phyloP scores from a whole-genome alignment of 1,140 invertebrate genomes.

The Sitophilus oryzae region DNA sequence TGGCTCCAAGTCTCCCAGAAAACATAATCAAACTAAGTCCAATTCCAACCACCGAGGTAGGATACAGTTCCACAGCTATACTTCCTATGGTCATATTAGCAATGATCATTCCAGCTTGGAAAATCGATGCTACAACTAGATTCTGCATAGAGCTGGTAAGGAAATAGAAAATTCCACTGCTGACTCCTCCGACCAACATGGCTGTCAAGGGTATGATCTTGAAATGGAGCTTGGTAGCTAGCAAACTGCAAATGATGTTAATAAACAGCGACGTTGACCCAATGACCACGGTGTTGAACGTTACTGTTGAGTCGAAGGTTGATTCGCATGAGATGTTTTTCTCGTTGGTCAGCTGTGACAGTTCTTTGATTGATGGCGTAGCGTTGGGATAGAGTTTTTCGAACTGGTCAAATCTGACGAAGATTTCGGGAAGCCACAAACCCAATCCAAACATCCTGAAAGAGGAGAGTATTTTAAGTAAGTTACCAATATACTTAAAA shows the following conservation, averaged over 20 bases:
- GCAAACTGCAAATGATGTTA: slow-evolving; percentile 44
- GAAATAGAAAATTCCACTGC: slow-evolving; percentile 48
- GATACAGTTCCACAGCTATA: slow-evolving; percentile 52
- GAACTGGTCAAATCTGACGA: slow-evolving; percentile 52
- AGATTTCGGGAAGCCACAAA: slow-evolving; percentile 64
- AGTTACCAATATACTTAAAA: no score
- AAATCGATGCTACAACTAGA: slow-evolving; percentile 49
- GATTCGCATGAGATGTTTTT: slow-evolving; percentile 29
- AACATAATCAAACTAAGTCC: slow-evolving; percentile 49
- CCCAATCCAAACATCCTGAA: slow-evolving; percentile 63
- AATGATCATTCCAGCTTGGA: slow-evolving; percentile 51
- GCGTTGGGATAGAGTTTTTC: slow-evolving; percentile 46
- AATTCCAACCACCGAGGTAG: slow-evolving; percentile 48
- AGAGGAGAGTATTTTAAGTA: slow-evolving; percentile 21
- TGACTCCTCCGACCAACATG: slow-evolving; percentile 47
- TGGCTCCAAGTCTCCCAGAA: slow-evolving; percentile 50
- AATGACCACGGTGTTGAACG: slow-evolving; percentile 48
- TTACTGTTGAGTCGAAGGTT: slow-evolving; percentile 43
- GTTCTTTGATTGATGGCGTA: slow-evolving; percentile 47
- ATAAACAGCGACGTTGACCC: slow-evolving; percentile 46
- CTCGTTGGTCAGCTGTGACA: slow-evolving; percentile 35
- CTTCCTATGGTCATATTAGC: slow-evolving; percentile 53
- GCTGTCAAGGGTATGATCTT: slow-evolving; percentile 44
- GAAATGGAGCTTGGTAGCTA: slow-evolving; percentile 37
- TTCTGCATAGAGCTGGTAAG: slow-evolving; percentile 47